Conservation (phyloP, 2,113 vertebrate species). For the Spermophilus dauricus region DNA sequence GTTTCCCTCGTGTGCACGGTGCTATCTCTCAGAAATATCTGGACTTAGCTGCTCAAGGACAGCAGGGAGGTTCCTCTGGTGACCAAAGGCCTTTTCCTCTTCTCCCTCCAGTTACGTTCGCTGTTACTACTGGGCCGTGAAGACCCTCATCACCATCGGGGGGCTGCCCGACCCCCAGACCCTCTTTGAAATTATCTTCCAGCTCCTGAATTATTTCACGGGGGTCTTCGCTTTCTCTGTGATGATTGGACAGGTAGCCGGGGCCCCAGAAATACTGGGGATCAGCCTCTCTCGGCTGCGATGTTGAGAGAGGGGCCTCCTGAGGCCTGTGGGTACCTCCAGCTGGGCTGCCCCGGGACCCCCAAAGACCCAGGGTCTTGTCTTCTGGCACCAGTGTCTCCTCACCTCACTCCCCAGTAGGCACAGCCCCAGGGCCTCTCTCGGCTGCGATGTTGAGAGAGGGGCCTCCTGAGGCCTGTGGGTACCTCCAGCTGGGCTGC, state of each 20-base stretch:
- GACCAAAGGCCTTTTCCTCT: not conserved
- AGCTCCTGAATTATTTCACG: slow-evolving; percentile 97
- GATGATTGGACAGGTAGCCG: slow-evolving; percentile 98
- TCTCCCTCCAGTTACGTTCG: slow-evolving; percentile 93
- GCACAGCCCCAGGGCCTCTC: not conserved
- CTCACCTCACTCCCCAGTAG: too few species aligned
- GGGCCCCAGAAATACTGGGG: too few species aligned
- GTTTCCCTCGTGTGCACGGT: too few species aligned
- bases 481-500: not conserved
- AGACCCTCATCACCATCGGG: slow-evolving; percentile 98
- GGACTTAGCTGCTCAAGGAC: rapidly evolving
- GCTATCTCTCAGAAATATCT: not conserved
- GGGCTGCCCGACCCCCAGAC: slow-evolving; percentile 96
- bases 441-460: not conserved
- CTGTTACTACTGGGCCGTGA: slow-evolving; percentile 99
- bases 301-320: too few species aligned
- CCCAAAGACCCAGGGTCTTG: too few species aligned
- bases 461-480: not conserved
- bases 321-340: too few species aligned
- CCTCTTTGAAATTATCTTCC: slow-evolving; percentile 97
- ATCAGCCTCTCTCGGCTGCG: rapidly evolving
- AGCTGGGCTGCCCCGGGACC: too few species aligned
- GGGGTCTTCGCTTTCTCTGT: slow-evolving; percentile 99
- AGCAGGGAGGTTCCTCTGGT: not conserved
- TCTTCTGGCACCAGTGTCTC: too few species aligned